Evolutionary conservation across 2,113 vertebrate species (phyloP), one percentile per base, ranked within the genome.

Genomic region (Sardina pilchardus): DNA sequence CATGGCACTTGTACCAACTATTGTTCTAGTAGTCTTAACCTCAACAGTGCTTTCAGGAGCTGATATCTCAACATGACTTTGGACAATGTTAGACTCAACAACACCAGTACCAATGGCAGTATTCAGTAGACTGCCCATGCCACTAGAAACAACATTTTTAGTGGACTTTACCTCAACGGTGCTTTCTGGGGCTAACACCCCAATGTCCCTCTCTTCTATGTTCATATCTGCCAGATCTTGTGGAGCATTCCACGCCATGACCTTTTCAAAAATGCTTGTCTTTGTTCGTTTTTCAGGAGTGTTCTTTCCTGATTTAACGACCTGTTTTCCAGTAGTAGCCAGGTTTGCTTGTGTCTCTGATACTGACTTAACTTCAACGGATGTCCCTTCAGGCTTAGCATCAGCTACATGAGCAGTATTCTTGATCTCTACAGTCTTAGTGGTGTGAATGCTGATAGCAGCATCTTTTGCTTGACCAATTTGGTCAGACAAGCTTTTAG

Each of bases 241-340:
- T 10, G 63, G 63, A 30, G 63, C 63, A 71, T 71, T 30, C 63
- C 63, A 71, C n/a, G 30, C 8, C 63, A 71, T 71, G 63, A 71
- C 63, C 63, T 71, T 71, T 71, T 71, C 63, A 30, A 34, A 71
- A 71, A 71, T 71, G 26, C 63, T 71, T 14, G 63, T 34, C 63
- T 71, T 71, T 34, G 12, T 6, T 34, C 30, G 63, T n/a, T 12
- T 71, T 30, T 71, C n/a, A 81, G 82, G 8, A 43, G n/a, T n/a
- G 26, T 81, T 44, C 3, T 21, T 5, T 26, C 2, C 56, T 56
- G 26, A 0, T 36, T 63, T 87, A 34, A 44, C 67, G 26, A 14
- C 3, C 17, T 26, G 75, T 5, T 17, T 44, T 42, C 2, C 30
- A 44, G 21, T 53, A n/a, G 21, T 9, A 82, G 48, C 50, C 39